phyloP scores from a whole-genome alignment of 2,888 invertebrate genomes.

The Pandemis corylana region DNA sequence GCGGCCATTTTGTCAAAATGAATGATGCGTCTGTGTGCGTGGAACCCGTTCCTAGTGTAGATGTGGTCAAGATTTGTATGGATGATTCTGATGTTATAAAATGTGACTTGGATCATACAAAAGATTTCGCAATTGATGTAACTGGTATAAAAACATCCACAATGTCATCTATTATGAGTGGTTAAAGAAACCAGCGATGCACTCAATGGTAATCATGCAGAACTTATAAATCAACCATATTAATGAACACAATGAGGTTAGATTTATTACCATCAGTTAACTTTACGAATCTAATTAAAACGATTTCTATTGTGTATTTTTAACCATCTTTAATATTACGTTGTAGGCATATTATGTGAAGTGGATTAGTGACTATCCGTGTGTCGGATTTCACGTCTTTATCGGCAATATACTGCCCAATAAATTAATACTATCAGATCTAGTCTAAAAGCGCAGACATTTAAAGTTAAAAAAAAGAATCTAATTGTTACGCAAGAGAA shows the following conservation, averaged over 20 bases:
- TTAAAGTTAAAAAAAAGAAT: slow-evolving; percentile 31
- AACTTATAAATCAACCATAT: slow-evolving; percentile 29
- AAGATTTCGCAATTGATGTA: slow-evolving; percentile 31
- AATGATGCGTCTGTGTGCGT: slow-evolving; percentile 56
- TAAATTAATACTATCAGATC: slow-evolving; percentile 13
- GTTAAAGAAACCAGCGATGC: slow-evolving; percentile 8
- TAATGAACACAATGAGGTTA: slow-evolving; percentile 7
- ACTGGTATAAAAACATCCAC: slow-evolving; percentile 10
- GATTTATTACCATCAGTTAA: slow-evolving; percentile 24
- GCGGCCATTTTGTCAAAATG: slow-evolving; percentile 65
- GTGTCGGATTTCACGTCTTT: neutral
- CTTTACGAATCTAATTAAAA: slow-evolving; percentile 29
- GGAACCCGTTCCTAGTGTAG: slow-evolving; percentile 51
- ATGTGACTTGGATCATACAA: slow-evolving; percentile 26
- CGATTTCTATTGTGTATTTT: slow-evolving; percentile 30
- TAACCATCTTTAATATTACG: slow-evolving; percentile 3
- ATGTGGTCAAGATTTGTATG: slow-evolving; percentile 49
- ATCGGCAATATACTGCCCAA: neutral
- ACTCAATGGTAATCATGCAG: neutral
- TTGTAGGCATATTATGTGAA: neutral
- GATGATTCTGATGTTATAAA: slow-evolving; percentile 29
- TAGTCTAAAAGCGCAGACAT: slow-evolving; percentile 8
- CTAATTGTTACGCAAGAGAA: slow-evolving; percentile 43
- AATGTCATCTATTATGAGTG: neutral
- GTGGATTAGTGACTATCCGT: neutral